Conservation (phyloP, 2,113 vertebrate species). For the Pipa parva region DNA sequence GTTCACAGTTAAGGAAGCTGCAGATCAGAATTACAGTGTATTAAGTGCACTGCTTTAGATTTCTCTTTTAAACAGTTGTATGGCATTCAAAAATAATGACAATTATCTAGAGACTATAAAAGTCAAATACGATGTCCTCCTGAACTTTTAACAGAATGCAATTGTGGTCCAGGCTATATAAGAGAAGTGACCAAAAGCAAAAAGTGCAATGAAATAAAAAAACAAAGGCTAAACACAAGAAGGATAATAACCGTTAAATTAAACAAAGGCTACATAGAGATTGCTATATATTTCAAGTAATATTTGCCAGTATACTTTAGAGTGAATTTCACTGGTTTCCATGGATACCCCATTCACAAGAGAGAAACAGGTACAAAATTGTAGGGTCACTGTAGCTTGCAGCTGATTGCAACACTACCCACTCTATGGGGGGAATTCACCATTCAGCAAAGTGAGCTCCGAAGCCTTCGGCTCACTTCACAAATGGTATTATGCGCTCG, state of each 20-base stretch:
- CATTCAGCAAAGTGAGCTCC: too few species aligned
- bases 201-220: conserved; percentile 28
- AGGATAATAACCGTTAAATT: neutral
- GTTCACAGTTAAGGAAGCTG: conserved; percentile 28
- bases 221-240: conserved; percentile 5
- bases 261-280: too few species aligned
- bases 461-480: too few species aligned
- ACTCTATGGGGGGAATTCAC: too few species aligned
- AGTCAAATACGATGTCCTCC: conserved; percentile 42
- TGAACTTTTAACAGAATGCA: conserved; percentile 44
- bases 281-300: too few species aligned
- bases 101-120: conserved; percentile 43
- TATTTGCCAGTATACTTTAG: too few species aligned
- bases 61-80: conserved; percentile 44
- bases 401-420: too few species aligned
- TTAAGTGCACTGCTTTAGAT: conserved; percentile 1
- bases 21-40: conserved; percentile 6
- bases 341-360: too few species aligned
- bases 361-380: too few species aligned
- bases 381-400: too few species aligned
- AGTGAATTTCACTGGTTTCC: too few species aligned
- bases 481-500: too few species aligned
- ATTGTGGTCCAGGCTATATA: conserved; percentile 49
- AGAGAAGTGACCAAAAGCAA: conserved; percentile 36
- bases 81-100: conserved; percentile 46